A percentile compares a stretch with the other conserved stretches of the same genome.
These are phyloP conservation scores for Abscondita cerata DNA, from an alignment of 2,888 invertebrate genomes.

Conservation along the genomic window DNA sequence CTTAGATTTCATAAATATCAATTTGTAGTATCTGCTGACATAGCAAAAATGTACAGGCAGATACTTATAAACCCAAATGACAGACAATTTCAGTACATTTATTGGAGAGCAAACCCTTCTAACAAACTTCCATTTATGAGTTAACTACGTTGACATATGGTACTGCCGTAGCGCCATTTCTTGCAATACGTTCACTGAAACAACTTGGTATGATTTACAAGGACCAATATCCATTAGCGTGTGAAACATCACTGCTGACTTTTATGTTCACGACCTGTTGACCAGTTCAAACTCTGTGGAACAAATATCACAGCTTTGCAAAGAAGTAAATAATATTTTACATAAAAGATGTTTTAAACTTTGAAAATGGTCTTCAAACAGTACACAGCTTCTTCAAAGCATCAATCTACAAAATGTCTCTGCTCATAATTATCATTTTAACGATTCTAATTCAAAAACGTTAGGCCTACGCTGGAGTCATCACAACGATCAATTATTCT, in stretches of 20 bases:
- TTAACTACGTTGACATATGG: conserved; percentile 49
- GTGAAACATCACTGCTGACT: conserved; percentile 31
- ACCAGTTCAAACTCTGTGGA: conserved; percentile 34
- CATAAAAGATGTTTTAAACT: conserved; percentile 33
- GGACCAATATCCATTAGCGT: conserved; percentile 25
- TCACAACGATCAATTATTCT: not conserved
- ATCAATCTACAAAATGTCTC: not conserved
- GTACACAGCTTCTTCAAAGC: not conserved
- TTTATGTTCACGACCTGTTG: conserved; percentile 49
- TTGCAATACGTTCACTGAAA: conserved; percentile 43
- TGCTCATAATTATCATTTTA: not conserved
- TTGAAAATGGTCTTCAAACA: conserved; percentile 42
- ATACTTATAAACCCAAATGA: conserved; percentile 42
- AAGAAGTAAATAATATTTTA: conserved; percentile 27
- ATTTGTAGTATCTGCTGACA: conserved; percentile 49
- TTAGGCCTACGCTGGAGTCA: conserved; percentile 9
- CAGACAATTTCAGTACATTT: conserved; percentile 47
- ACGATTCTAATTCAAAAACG: conserved; percentile 7
- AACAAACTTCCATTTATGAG: not conserved
- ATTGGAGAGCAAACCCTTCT: conserved; percentile 45
- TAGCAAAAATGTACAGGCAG: conserved; percentile 53
- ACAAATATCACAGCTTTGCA: conserved; percentile 28
- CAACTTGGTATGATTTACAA: conserved; percentile 40
- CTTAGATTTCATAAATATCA: conserved; percentile 43
- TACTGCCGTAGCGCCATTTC: conserved; percentile 40